These are phyloP conservation scores for Hoplostethus atlanticus DNA, from an alignment of 2,797 vertebrate species.

Conservation along the genomic window DNA sequence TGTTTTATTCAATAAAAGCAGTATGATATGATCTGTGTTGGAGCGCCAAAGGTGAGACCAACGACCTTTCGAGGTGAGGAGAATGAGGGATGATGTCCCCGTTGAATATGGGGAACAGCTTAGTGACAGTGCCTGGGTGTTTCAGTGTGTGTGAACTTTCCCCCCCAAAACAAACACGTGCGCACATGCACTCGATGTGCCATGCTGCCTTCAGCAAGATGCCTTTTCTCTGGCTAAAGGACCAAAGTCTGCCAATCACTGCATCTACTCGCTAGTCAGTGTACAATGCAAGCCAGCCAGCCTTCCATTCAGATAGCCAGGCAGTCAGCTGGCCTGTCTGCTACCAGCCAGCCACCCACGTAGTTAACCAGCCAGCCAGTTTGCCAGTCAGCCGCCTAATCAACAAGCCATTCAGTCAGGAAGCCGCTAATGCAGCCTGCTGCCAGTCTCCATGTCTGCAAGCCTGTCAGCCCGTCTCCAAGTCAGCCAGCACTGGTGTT, in stretches of 20 bases:
- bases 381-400: not conserved
- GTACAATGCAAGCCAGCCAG: not conserved
- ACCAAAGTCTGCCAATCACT: too few species aligned
- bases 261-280: not conserved
- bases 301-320: too few species aligned
- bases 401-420: not conserved
- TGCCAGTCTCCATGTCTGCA: conserved; percentile 6
- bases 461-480: not conserved
- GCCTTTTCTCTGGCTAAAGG: too few species aligned
- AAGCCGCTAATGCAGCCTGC: conserved; percentile 12
- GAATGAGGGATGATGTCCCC: too few species aligned
- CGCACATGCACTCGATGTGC: too few species aligned
- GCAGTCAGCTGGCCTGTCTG: not conserved
- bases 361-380: not conserved
- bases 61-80: not conserved
- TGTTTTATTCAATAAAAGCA: conserved; percentile 8
- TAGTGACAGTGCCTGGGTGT: too few species aligned
- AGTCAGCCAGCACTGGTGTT: not conserved
- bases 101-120: too few species aligned
- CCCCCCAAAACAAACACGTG: too few species aligned
- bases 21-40: not conserved
- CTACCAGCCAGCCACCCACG: not conserved
- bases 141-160: too few species aligned
- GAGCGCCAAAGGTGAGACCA: conserved; percentile 17
- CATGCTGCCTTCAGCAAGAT: too few species aligned